phyloP scores from a whole-genome alignment of 2,888 invertebrate species.

The Macrosoma leucophasiata region DNA sequence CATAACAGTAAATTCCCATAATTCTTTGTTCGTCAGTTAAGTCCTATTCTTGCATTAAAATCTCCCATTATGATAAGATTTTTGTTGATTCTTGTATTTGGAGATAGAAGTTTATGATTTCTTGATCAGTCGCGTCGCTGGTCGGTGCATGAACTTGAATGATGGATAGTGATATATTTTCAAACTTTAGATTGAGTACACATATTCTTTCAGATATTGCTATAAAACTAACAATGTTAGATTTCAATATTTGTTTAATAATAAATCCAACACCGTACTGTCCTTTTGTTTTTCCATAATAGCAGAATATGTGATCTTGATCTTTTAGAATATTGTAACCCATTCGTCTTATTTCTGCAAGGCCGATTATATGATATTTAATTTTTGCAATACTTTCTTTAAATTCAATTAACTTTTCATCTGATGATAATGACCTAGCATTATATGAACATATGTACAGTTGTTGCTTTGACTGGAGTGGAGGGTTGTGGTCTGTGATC shows the following conservation, averaged over 20 bases:
- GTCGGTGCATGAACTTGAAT: constrained; percentile 21
- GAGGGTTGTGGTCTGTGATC: constrained; percentile 15
- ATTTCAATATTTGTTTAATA: constrained; percentile 16
- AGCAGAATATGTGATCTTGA: constrained; percentile 23
- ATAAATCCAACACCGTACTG: constrained; percentile 27
- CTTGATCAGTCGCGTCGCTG: constrained; percentile 1
- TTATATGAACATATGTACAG: constrained; percentile 19
- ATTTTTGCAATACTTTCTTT: constrained; percentile 15
- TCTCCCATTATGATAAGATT: constrained; percentile 10
- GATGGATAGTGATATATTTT: constrained; percentile 5
- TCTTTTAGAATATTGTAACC: constrained; percentile 22
- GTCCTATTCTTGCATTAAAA: constrained; percentile 11
- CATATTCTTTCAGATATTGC: constrained; percentile 23
- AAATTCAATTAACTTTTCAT: constrained; percentile 15
- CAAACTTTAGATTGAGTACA: constrained; percentile 17
- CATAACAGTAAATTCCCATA: constrained; percentile 15
- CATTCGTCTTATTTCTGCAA: constrained; percentile 21
- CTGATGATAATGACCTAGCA: constrained; percentile 12
- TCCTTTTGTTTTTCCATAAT: constrained; percentile 22
- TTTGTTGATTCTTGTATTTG: constrained; percentile 6
- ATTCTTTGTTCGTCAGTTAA: constrained; percentile 13
- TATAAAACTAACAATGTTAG: constrained; percentile 16
- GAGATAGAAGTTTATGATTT: constrained; percentile 11
- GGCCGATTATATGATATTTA: constrained; percentile 23
- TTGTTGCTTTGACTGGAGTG: constrained; percentile 6